Base-by-base conservation (phyloP, 2,888 invertebrate species). In the Ophioninae sp. region DNA sequence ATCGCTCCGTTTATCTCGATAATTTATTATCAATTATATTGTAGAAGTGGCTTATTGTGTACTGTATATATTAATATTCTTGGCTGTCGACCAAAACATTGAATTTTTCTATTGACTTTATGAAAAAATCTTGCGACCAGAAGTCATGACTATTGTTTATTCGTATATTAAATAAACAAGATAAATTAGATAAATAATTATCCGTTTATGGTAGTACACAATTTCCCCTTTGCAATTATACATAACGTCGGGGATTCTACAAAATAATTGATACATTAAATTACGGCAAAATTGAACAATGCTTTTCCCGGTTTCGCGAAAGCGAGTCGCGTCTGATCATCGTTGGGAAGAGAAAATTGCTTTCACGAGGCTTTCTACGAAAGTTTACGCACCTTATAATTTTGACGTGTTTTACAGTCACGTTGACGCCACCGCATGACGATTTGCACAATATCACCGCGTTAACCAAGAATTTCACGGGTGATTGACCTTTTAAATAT, bases 401-500 rank as follows among this genome's bases (percentile, higher is more conserved):
- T 39, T 37, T 20, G 65, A 56, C 56, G 75, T 56, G 21, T 69
- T 50, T 30, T 13, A 61, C 79, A 68, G 59, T 56, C 21, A 56
- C 61, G 56, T 74, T 57, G 41, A 73, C 68, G 73, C 50, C 61
- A 41, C 61, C 41, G 73, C 20, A 30, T n/a, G 72, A 77, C 59
- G 41, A 30, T 61, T 30, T 3, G 70, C 70, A 30, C 30, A 30
- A 23, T 30, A n/a, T 30, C 17, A 23, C 72, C 74, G 59, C 68
- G 72, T 73, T 73, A 79, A 79, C 72, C 30, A 20, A 64, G 65
- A 74, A 70, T 79, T 23, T 78, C 57, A 62, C 72, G 59, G 13
- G 21, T 65, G 17, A 70, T n/a, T 37, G 69, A 68, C 68, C 75
- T 81, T 69, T 74, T 75, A 65, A 80, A 77, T 77, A 80, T 77